Evolutionary conservation across 2,113 vertebrate species (phyloP).

Genomic region (Turnix velox): DNA sequence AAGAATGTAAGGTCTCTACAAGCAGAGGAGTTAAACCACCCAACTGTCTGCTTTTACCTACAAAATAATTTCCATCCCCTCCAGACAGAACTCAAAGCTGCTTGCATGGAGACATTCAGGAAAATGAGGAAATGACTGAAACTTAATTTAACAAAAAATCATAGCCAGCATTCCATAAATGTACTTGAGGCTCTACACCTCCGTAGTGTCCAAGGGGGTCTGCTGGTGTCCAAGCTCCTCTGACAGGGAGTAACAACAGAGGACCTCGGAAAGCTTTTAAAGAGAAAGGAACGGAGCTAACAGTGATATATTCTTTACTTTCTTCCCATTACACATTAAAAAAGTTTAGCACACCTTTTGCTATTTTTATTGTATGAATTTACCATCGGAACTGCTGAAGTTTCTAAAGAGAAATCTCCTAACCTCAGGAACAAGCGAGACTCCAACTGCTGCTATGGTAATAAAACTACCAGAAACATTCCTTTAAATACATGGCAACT

Average conservation of each 20-base stretch:
- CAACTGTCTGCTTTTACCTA: not conserved
- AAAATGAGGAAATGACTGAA: not conserved
- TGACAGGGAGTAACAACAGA: fast-evolving
- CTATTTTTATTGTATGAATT: not conserved
- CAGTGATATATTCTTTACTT: not conserved
- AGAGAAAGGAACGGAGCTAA: not conserved
- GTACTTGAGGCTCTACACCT: not conserved
- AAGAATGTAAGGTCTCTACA: fast-evolving
- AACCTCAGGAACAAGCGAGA: not conserved
- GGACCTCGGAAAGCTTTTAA: not conserved
- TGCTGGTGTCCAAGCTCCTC: too few species aligned
- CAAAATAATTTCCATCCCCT: not conserved
- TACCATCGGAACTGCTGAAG: not conserved
- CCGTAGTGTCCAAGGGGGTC: not conserved
- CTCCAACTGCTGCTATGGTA: not conserved
- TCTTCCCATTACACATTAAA: not conserved
- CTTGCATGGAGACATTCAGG: not conserved
- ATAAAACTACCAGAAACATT: not conserved
- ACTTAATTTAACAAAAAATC: not conserved
- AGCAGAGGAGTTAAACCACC: not conserved
- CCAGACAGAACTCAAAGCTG: not conserved
- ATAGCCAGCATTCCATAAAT: not conserved
- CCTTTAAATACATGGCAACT: not conserved
- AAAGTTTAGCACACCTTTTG: not conserved
- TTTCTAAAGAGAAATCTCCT: not conserved